Evolutionary conservation across 2,888 invertebrate genomes (phyloP).

Genomic region (Troglohyphantes excavatus): DNA sequence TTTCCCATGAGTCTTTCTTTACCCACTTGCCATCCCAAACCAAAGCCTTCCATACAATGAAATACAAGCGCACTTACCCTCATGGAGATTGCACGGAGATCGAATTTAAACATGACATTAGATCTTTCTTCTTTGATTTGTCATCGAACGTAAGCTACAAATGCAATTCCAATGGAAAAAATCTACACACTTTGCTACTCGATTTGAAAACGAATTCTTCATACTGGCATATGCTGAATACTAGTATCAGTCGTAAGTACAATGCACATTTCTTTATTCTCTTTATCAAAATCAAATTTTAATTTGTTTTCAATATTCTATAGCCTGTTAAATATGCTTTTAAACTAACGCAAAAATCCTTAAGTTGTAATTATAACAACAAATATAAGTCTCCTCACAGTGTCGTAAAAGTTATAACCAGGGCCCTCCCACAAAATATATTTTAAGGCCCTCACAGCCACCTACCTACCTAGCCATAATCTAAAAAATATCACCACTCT

Average conservation of each 20-base stretch:
- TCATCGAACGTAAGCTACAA: conserved; percentile 15
- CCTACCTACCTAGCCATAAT: no score
- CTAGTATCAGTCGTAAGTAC: conserved; percentile 54
- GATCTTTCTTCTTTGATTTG: conserved; percentile 43
- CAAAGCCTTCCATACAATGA: conserved; percentile 21
- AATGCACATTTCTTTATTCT: no score
- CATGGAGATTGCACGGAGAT: background rate
- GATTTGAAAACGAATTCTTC: conserved; percentile 45
- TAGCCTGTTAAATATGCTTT: no score
- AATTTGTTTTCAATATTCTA: no score
- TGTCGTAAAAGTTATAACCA: no score
- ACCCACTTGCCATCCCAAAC: conserved; percentile 26
- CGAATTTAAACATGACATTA: conserved; percentile 37
- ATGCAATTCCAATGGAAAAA: conserved; percentile 14
- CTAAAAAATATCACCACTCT: no score
- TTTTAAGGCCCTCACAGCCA: no score
- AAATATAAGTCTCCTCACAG: no score
- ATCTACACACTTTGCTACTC: conserved; percentile 36
- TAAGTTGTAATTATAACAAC: no score
- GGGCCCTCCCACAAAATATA: no score
- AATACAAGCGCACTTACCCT: background rate
- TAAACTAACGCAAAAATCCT: no score
- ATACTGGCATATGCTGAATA: conserved; percentile 64
- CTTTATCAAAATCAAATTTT: no score
- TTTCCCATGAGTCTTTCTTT: conserved; percentile 42